Evolutionary conservation across 92 coral and sea anemone genomes (phyloP), one percentile per base, ranked within the genome.

Genomic region (Phenganax stokvisi): DNA sequence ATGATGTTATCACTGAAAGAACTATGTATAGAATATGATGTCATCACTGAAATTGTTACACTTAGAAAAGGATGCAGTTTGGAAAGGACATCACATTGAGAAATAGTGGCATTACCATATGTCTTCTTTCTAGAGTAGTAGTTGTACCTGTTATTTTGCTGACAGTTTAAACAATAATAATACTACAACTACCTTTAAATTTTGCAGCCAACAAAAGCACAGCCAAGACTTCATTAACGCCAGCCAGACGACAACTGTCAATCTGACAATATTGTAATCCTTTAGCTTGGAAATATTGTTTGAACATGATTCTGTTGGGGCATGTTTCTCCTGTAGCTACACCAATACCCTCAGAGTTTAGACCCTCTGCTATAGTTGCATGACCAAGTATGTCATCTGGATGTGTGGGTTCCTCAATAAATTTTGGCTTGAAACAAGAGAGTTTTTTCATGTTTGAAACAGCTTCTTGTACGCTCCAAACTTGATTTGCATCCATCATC

Each of bases 311-410:
- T 58, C 97, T 89, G 59, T 96, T 96, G 71, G 92, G 99, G 60
- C 99, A 96, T 25, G 90, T 93, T 59, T 96, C 99, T 27, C 99
- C 99, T 0, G 99, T 92, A 31, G 99, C 99, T n/a, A 96, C 97
- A 2, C 90, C 97, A 69, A 96, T 92, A 15, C 99, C 97, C 60
- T 89, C 81, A 0, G 96, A 87, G n/a, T 88, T 89, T 47, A 96
- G 85, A 56, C 89, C 92, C 85, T 87, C 88, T 74, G 99, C 89
- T 76, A 96, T 96, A 0, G 89, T 89, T 30, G 99, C 97, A 77
- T 96, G 99, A 6, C 99, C 99, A 85, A 96, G 78, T 20, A 92
- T 88, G 68, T 96, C 99, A 80, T 96, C 99, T 6, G 99, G 99
- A 56, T 96, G 92, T 9, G 99, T 96, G 16, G 99, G 99, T 83